phyloP scores from a whole-genome alignment of 2,888 invertebrate species.

The Corythucha ciliata region DNA sequence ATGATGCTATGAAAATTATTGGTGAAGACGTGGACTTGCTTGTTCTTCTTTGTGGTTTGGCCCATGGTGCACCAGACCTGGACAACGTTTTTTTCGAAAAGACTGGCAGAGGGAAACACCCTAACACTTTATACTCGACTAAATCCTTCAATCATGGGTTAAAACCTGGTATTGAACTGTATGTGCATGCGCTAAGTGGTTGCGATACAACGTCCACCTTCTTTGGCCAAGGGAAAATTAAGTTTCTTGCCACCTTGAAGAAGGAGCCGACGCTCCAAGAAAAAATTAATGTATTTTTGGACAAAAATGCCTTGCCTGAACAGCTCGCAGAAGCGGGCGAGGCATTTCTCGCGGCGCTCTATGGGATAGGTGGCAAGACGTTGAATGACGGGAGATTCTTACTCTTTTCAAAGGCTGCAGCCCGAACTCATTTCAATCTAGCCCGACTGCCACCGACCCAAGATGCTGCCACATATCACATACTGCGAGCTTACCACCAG shows the following conservation, averaged over 20 bases:
- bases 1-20: conserved; percentile 1
- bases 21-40: too few relatives aligned
- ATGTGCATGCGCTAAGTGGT: not conserved
- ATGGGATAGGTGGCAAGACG: not conserved
- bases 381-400: not conserved
- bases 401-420: conserved; percentile 1
- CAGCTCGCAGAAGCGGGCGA: not conserved
- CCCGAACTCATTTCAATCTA: not conserved
- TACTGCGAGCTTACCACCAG: conserved; percentile 7
- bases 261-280: not conserved
- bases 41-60: too few relatives aligned
- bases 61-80: too few relatives aligned
- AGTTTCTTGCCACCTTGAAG: not conserved
- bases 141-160: not conserved
- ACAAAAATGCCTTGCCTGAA: conserved; percentile 5
- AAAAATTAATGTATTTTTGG: not conserved
- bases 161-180: not conserved
- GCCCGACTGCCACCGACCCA: conserved; percentile 1
- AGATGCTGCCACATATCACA: not conserved
- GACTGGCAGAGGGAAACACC: not conserved
- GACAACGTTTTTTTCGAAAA: not conserved
- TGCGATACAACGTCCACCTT: conserved; percentile 5
- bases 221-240: not conserved
- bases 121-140: not conserved
- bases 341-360: not conserved